Percentiles rank a stretch among this genome's conserved stretches.
Evolutionary conservation across 2,113 vertebrate species (phyloP).

Genomic region (Bettongia penicillata): DNA sequence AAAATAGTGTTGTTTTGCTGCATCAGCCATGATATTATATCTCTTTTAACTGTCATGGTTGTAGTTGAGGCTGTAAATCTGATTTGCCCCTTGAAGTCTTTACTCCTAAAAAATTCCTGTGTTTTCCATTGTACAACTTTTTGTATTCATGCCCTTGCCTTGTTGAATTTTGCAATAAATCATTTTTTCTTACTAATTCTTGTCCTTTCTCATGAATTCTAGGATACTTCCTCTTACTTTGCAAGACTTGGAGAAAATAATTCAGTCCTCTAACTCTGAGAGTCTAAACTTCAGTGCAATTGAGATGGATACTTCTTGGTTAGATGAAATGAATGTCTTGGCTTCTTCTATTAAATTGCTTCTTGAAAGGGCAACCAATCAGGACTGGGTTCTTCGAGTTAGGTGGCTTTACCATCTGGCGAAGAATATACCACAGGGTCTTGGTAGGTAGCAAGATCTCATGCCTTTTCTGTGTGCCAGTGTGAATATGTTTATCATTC

Average conservation of each 20-base stretch:
- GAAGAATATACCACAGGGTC: slow-evolving; percentile 86
- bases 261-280: slow-evolving; percentile 88
- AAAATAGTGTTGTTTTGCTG: background rate
- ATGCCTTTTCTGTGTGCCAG: background rate
- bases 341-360: slow-evolving; percentile 90
- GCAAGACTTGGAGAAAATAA: slow-evolving; percentile 88
- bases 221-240: slow-evolving; percentile 92
- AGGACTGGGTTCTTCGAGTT: slow-evolving; percentile 94
- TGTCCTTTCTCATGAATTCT: slow-evolving; percentile 61
- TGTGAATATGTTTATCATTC: background rate
- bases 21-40: background rate
- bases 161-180: slow-evolving; percentile 44
- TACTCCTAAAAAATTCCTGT: background rate
- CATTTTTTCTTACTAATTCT: slow-evolving; percentile 29
- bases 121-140: background rate
- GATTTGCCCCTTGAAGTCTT: background rate
- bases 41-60: background rate
- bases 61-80: background rate
- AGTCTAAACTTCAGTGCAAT: slow-evolving; percentile 85
- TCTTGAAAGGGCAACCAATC: slow-evolving; percentile 91
- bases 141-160: slow-evolving; percentile 26
- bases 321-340: slow-evolving; percentile 87
- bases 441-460: slow-evolving; percentile 81
- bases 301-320: slow-evolving; percentile 79
- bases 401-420: slow-evolving; percentile 93